Conservation (phyloP, 2,888 invertebrate species). For the Lacanobia oleracea region DNA sequence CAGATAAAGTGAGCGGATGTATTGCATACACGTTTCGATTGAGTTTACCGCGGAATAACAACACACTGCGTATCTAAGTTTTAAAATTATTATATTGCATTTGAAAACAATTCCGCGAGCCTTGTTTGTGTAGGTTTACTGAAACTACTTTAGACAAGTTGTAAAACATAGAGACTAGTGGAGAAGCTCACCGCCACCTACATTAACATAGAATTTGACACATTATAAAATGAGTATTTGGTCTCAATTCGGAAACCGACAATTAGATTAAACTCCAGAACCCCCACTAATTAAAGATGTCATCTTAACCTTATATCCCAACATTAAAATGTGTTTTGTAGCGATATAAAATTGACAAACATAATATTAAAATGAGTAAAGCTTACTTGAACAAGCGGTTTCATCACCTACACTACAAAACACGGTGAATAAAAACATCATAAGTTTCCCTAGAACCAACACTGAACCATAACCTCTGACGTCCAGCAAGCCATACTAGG, state of each 20-base stretch:
- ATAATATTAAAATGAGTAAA: background rate
- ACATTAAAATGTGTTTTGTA: background rate
- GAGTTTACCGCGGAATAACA: slow-evolving; percentile 5
- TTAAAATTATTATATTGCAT: slow-evolving; percentile 20
- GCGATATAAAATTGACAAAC: background rate
- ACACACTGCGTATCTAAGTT: slow-evolving; percentile 4
- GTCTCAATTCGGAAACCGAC: too few relatives aligned
- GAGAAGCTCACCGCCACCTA: background rate
- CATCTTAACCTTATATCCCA: background rate
- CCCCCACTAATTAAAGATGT: background rate
- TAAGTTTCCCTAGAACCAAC: background rate
- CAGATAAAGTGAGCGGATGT: slow-evolving; percentile 9
- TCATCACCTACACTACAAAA: background rate
- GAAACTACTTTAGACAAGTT: background rate
- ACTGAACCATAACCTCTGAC: background rate
- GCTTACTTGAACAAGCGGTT: background rate
- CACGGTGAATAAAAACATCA: too few relatives aligned
- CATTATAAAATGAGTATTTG: too few relatives aligned
- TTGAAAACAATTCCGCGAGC: slow-evolving; percentile 14
- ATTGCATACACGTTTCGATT: background rate
- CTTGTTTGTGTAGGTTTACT: too few relatives aligned
- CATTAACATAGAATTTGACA: too few relatives aligned
- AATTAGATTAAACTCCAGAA: background rate
- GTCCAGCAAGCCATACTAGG: background rate
- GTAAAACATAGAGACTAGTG: background rate